Base-by-base conservation (phyloP, 2,888 invertebrate genomes). In the Heteromyza rotundicornis region DNA sequence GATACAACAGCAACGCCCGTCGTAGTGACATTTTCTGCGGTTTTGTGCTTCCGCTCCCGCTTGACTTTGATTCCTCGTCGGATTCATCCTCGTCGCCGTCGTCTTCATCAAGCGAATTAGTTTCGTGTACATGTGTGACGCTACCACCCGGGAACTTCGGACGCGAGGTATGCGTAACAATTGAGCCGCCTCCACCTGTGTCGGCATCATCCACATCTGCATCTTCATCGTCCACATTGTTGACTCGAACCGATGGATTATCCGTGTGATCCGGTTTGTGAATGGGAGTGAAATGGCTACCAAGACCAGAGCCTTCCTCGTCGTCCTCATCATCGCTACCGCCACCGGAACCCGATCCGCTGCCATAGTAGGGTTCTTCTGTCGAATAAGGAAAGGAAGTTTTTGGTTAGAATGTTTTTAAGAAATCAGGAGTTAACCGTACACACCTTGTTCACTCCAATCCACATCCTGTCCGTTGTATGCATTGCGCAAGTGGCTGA, bases 381-480 rank as follows among this genome's bases (percentile, higher is more conserved):
- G 85, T n/a, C 73, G 68, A 24, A 14, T 32, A 5, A 23, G n/a
- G 16, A 52, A 32, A 12, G 7, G 22, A 20, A 51, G 12, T 32
- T 32, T 32, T 12, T 8, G 32, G 5, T 32, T 32, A 8, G 7
- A 32, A 32, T 32, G 32, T 12, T 5, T 32, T 32, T 12, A 8
- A 32, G 32, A 12, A 32, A 32, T 32, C 32, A 8, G 7, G 12
- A 32, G 32, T 12, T 3, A 19, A 35, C 17, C 49, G 17, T n/a
- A 44, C 67, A 73, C 79, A 87, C 88, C 87, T 73, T 85, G 85
- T 71, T 91, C 90, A 51, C 86, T 86, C 94, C 94, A 95, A 74
- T 94, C 93, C 32, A 96, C 95, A 77, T 96, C 95, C 70, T 91
- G 88, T 0, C 96, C 97, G 76, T 94, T 94, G 84, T 91, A 94